phyloP scores from a whole-genome alignment of 2,797 vertebrate genomes.

The Pangasius krempfi region DNA sequence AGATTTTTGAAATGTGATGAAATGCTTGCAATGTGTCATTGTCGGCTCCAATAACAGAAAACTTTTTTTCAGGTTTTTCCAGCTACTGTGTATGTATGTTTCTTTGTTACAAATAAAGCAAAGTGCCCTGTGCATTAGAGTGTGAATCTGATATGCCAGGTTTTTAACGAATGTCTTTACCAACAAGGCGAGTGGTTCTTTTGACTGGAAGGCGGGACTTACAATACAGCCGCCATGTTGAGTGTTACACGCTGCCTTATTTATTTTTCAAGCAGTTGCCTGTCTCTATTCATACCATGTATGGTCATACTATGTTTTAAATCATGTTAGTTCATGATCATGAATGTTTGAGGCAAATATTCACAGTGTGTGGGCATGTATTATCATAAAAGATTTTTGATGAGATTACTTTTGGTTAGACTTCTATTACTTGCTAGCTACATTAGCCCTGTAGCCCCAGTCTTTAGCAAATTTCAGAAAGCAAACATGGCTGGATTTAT shows the following conservation, averaged over 20 bases:
- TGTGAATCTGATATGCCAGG: background rate
- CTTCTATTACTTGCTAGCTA: background rate
- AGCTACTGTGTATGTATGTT: background rate
- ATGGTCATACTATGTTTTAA: background rate
- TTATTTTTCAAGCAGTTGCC: background rate
- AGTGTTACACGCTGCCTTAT: background rate
- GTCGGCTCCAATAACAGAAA: background rate
- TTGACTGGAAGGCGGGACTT: background rate
- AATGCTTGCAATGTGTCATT: background rate
- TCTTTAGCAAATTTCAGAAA: background rate
- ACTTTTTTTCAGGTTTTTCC: background rate
- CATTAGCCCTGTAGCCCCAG: background rate
- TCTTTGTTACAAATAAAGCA: background rate
- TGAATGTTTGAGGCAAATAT: background rate
- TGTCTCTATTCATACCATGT: background rate
- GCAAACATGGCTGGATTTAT: background rate
- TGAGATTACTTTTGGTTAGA: background rate
- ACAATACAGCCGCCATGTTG: background rate
- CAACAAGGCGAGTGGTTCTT: background rate
- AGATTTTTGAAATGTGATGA: background rate
- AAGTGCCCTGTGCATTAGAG: background rate
- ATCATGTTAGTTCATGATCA: background rate
- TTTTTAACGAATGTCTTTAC: background rate
- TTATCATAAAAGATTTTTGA: background rate
- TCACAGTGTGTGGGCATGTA: background rate